Conservation (phyloP, 2,888 invertebrate genomes). For the Metacarcinus magister region DNA sequence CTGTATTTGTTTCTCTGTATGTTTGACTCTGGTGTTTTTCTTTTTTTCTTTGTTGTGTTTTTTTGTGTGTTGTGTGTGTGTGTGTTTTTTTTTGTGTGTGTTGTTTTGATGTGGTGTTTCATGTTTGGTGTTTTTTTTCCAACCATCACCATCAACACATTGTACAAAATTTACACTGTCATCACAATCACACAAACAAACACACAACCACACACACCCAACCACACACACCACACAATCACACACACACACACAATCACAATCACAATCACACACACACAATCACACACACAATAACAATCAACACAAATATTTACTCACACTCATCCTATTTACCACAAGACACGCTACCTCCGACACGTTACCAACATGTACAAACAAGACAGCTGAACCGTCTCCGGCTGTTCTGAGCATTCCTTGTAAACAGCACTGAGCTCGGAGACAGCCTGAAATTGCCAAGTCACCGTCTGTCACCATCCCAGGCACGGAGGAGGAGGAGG, state of each 20-base stretch:
- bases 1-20: neutral
- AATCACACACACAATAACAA: neutral
- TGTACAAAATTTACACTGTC: neutral
- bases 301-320: neutral
- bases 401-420: neutral
- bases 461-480: constrained; percentile 66
- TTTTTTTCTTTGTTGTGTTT: too few species aligned
- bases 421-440: constrained; percentile 21
- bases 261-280: neutral
- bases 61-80: neutral
- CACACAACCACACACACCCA: neutral
- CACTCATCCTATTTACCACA: neutral
- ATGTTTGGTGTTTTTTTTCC: too few species aligned
- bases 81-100: neutral
- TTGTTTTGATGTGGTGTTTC: too few species aligned
- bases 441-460: constrained; percentile 65
- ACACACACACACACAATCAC: neutral
- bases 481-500: neutral
- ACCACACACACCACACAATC: neutral
- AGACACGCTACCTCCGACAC: too few species aligned
- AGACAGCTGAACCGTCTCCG: neutral
- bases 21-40: neutral
- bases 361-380: neutral
- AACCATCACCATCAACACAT: too few species aligned
- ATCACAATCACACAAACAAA: neutral